Evolutionary conservation across 2,888 invertebrate species (phyloP).

Genomic region (Dastarcus helophoroides): DNA sequence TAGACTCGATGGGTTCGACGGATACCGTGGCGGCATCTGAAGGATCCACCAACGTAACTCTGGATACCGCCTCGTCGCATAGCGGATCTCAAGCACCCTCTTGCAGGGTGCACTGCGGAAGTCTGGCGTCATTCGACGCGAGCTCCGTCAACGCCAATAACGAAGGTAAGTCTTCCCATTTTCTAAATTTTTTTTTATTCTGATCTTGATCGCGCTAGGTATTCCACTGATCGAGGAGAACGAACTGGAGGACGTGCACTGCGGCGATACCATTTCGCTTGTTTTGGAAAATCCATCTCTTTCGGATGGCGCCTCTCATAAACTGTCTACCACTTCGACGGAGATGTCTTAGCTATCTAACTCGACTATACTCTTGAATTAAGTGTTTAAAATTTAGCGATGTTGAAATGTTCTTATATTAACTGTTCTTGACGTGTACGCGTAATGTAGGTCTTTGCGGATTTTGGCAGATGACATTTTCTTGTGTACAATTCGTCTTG

Average conservation of each 20-base stretch:
- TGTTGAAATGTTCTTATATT: too few relatives aligned
- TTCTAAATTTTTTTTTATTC: too few relatives aligned
- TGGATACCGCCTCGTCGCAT: conserved; percentile 42
- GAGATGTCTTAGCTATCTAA: conserved; percentile 24
- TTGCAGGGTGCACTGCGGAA: conserved; percentile 43
- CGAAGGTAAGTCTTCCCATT: conserved; percentile 40
- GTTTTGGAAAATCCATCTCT: conserved; percentile 32
- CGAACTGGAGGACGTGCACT: conserved; percentile 33
- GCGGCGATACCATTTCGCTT: conserved; percentile 26
- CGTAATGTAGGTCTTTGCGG: too few relatives aligned
- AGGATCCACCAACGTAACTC: conserved; percentile 42
- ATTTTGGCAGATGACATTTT: too few relatives aligned
- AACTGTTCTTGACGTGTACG: too few relatives aligned
- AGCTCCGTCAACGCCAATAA: conserved; percentile 35
- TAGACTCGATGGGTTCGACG: conserved; percentile 41
- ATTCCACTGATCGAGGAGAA: conserved; percentile 37
- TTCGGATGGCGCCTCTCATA: conserved; percentile 32
- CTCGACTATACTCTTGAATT: too few relatives aligned
- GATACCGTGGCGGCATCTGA: conserved; percentile 45
- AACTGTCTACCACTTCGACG: conserved; percentile 30
- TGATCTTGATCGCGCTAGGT: too few relatives aligned
- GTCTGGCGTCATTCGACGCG: conserved; percentile 42
- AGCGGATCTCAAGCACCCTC: conserved; percentile 41
- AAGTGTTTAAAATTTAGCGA: too few relatives aligned
- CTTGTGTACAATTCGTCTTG: too few relatives aligned